Evolutionary conservation across 2,888 invertebrate genomes (phyloP).

Genomic region (Aphelenchoides bicaudatus): DNA sequence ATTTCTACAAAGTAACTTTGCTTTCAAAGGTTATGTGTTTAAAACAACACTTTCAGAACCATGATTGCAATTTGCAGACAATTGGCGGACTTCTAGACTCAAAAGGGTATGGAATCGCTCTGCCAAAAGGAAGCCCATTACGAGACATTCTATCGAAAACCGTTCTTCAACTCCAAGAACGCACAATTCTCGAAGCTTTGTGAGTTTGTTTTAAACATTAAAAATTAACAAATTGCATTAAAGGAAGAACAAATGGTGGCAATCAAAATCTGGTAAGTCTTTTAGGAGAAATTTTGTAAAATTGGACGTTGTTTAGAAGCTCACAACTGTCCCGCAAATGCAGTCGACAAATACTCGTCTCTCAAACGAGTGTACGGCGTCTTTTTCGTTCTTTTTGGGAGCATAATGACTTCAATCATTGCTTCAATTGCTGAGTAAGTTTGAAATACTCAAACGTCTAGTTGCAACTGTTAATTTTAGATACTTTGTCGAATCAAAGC

Average conservation of each 20-base stretch:
- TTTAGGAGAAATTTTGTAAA: not conserved
- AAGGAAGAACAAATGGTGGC: conserved; percentile 60
- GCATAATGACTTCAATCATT: conserved; percentile 47
- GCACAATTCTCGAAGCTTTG: conserved; percentile 55
- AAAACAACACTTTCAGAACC: conserved; percentile 72
- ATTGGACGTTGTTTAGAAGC: conserved; percentile 23
- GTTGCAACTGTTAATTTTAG: too few species aligned
- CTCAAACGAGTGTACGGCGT: conserved; percentile 44
- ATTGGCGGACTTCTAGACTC: conserved; percentile 64
- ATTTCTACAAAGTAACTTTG: conserved; percentile 32
- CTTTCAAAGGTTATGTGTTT: not conserved
- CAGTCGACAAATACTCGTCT: conserved; percentile 30
- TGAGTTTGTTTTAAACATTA: too few species aligned
- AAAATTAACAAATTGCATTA: too few species aligned
- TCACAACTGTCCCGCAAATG: conserved; percentile 26
- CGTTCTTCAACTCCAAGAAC: conserved; percentile 54
- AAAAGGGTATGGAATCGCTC: conserved; percentile 62
- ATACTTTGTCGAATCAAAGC: conserved; percentile 51
- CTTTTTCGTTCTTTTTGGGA: conserved; percentile 55
- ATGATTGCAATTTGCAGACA: conserved; percentile 61
- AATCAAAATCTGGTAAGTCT: too few species aligned
- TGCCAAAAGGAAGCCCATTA: conserved; percentile 58
- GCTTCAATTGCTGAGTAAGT: conserved; percentile 51
- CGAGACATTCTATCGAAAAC: conserved; percentile 60
- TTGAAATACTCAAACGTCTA: too few species aligned